Conservation (phyloP, 2,888 invertebrate genomes). For the Drosophila seclusa region DNA sequence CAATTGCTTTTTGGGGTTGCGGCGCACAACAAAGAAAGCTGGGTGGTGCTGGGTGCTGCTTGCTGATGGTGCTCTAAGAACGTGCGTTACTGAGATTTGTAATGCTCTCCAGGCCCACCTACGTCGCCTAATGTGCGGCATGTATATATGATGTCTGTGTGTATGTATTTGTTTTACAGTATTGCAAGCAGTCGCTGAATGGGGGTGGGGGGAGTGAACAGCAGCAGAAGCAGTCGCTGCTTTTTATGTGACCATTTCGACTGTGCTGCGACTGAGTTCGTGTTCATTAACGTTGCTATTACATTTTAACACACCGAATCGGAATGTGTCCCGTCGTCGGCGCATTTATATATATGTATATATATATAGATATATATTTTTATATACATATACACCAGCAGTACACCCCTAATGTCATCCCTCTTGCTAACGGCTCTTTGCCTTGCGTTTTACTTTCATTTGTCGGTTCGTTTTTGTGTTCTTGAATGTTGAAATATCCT, state of each 20-base stretch:
- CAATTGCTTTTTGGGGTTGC: conserved; percentile 57
- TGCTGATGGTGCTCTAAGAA: conserved; percentile 43
- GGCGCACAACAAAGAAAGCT: conserved; percentile 25
- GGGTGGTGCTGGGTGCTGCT: conserved; percentile 4
- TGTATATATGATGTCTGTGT: conserved; percentile 30
- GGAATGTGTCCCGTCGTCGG: conserved; percentile 75
- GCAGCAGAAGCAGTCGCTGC: conserved; percentile 26
- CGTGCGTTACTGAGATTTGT: conserved; percentile 76
- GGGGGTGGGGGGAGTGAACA: not conserved
- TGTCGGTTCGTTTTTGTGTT: conserved; percentile 61
- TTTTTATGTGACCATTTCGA: conserved; percentile 79
- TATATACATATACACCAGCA: not conserved
- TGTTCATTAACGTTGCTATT: conserved; percentile 79
- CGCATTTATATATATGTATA: conserved; percentile 1
- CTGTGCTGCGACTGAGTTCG: conserved; percentile 71
- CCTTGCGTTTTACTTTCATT: conserved; percentile 72
- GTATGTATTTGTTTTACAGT: conserved; percentile 70
- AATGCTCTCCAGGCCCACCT: conserved; percentile 46
- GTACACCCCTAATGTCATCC: not conserved
- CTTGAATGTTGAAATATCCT: conserved; percentile 75
- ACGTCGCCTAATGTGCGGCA: conserved; percentile 69
- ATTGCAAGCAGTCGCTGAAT: not conserved
- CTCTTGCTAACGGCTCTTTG: conserved; percentile 21
- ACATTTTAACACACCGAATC: conserved; percentile 79
- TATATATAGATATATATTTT: not conserved